A percentile compares a stretch with the other conserved stretches of the same genome.
phyloP scores from a whole-genome alignment of 2,113 vertebrate genomes.

The Trinectes maculatus region DNA sequence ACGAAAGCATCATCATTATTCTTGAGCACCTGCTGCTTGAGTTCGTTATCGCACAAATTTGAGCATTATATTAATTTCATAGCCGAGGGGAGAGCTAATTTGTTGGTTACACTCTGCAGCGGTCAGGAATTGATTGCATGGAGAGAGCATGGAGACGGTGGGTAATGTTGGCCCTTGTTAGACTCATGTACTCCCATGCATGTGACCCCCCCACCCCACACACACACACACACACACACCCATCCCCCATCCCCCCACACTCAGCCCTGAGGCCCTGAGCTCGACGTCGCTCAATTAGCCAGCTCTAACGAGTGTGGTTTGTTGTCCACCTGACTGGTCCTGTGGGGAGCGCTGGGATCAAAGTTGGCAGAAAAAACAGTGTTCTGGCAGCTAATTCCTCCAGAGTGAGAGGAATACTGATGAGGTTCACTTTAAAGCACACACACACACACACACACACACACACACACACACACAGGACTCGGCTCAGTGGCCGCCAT shows the following conservation, averaged over 20 bases:
- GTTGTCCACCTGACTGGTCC: conserved; percentile 70
- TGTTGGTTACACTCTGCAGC: conserved; percentile 53
- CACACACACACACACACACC: conserved; percentile 17
- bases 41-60: conserved; percentile 45
- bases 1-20: conserved; percentile 46
- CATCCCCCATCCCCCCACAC: conserved; percentile 11
- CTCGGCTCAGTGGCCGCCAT: conserved; percentile 59
- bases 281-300: conserved; percentile 59
- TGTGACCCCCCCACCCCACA: conserved; percentile 18
- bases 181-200: conserved; percentile 19
- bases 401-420: conserved; percentile 75
- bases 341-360: conserved; percentile 69
- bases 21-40: conserved; percentile 30
- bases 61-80: conserved; percentile 61
- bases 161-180: conserved; percentile 34
- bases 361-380: conserved; percentile 77
- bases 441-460: conserved; percentile 15
- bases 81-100: conserved; percentile 49
- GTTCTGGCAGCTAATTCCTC: conserved; percentile 78
- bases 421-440: conserved; percentile 62
- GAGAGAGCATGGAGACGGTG: conserved; percentile 20
- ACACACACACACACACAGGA: conserved; percentile 22
- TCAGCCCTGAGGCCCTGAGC: conserved; percentile 42
- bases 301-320: conserved; percentile 68
- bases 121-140: conserved; percentile 51